Evolutionary conservation across 2,797 vertebrate genomes (phyloP), one percentile per base, ranked within the genome.

Genomic region (Zalophus californianus): DNA sequence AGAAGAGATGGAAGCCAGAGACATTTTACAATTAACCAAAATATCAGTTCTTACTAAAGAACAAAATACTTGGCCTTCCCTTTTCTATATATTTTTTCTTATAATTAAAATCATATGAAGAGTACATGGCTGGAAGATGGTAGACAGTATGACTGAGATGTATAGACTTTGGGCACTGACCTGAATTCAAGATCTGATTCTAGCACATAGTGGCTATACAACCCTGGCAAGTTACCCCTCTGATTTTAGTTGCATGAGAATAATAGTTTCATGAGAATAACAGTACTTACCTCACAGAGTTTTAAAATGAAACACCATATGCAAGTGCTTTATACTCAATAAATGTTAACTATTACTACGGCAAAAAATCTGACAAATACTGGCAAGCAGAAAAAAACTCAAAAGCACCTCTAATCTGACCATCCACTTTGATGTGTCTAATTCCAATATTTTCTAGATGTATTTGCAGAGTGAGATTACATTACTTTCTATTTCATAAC

Each of bases 391-490:
- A 79, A 86, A 77, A 27, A 93, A 96, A 97, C 5, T 75, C 10
- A 77, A 85, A 93, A 72, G 48, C 27, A 54, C 7, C 48, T 90
- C 14, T 70, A 90, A 86, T 75, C 15, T 16, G 15, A 50, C 29
- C 35, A 72, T 73, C 79, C 62, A 82, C 50, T 72, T 87, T 5
- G 9, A 56, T 90, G 72, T 48, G 54, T n/a, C 54, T 18, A 83
- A 91, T 86, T 75, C 52, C 52, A 96, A 1, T 88, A 62, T 41
- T 68, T 77, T 7, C n/a, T 16, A 48, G 20, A 18, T 78, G 5
- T 48, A 44, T 88, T 91, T 97, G 92, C 64, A 89, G 48, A 72
- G 48, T 89, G n/a, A 93, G 64, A 86, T 83, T 21, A 56, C 48
- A 79, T 29, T 86, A 27, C 64, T 89, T 93, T 94, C 38, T 89